A percentile compares a stretch with the other conserved stretches of the same genome.
Conservation (phyloP, 2,888 invertebrate species). For the Elmis aenea region DNA sequence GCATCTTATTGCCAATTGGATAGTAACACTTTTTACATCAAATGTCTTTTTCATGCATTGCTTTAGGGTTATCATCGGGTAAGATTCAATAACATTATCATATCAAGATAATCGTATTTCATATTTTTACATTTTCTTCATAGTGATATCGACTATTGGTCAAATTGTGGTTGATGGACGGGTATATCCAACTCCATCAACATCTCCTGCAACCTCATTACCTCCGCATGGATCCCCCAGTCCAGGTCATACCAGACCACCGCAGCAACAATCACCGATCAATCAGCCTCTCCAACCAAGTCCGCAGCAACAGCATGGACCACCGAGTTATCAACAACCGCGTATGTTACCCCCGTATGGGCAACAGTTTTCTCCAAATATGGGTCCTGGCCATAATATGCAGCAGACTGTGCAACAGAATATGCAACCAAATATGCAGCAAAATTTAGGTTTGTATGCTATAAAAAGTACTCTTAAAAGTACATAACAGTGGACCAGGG, state of each 20-base stretch:
- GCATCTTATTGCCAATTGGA: too few species aligned
- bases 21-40: too few species aligned
- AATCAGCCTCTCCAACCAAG: slow-evolving; percentile 35
- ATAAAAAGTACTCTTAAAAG: too few species aligned
- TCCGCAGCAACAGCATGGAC: slow-evolving; percentile 34
- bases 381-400: slow-evolving; percentile 34
- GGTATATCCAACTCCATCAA: slow-evolving; percentile 58
- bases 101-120: neutral
- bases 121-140: slow-evolving; percentile 1
- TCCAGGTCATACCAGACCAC: slow-evolving; percentile 42
- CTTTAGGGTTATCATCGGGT: slow-evolving; percentile 2
- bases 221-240: slow-evolving; percentile 37
- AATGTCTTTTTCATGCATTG: slow-evolving; percentile 1
- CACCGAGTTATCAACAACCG: slow-evolving; percentile 37
- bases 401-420: slow-evolving; percentile 15
- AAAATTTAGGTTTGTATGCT: slow-evolving; percentile 17
- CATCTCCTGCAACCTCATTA: slow-evolving; percentile 40
- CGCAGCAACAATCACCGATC: slow-evolving; percentile 40
- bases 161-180: slow-evolving; percentile 80
- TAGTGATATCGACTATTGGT: slow-evolving; percentile 73
- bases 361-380: slow-evolving; percentile 25
- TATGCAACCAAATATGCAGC: slow-evolving; percentile 22
- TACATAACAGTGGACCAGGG: too few species aligned
- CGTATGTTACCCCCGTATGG: slow-evolving; percentile 46
- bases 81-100: neutral